Percentiles rank a stretch among this genome's conserved stretches.
phyloP scores from a whole-genome alignment of 2,797 vertebrate genomes.

The Sebastes itinus region DNA sequence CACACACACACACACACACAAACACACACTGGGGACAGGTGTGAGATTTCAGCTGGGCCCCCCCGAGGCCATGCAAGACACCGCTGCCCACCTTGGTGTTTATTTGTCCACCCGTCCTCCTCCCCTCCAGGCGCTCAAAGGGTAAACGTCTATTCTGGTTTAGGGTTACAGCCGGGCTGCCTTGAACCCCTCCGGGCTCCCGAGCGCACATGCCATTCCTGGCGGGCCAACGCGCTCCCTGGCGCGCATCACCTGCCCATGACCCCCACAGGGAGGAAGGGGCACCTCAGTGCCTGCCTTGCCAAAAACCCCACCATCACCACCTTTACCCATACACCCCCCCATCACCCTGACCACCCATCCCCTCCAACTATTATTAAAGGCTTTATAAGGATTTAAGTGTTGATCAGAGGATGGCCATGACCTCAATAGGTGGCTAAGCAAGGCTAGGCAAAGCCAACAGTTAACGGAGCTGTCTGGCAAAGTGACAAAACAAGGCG shows the following conservation, averaged over 20 bases:
- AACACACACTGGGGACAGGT: slow-evolving; percentile 81
- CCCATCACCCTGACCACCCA: slow-evolving; percentile 58
- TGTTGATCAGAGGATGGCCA: slow-evolving; percentile 65
- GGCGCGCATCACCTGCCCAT: slow-evolving; percentile 74
- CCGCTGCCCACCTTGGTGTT: slow-evolving; percentile 80
- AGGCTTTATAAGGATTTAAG: slow-evolving; percentile 81
- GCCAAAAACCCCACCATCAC: slow-evolving; percentile 42
- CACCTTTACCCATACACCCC: slow-evolving; percentile 10
- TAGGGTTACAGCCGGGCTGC: slow-evolving; percentile 82
- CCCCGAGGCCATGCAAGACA: slow-evolving; percentile 61
- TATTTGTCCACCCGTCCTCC: slow-evolving; percentile 76
- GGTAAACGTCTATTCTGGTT: slow-evolving; percentile 88
- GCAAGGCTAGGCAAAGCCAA: slow-evolving; percentile 68
- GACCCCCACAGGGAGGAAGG: slow-evolving; percentile 66
- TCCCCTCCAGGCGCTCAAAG: slow-evolving; percentile 80
- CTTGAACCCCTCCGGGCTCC: slow-evolving; percentile 81
- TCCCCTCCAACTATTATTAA: slow-evolving; percentile 63
- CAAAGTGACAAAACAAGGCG: slow-evolving; percentile 61
- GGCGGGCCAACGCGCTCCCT: slow-evolving; percentile 73
- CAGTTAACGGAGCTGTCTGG: slow-evolving; percentile 74
- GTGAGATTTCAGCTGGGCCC: slow-evolving; percentile 45
- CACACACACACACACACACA: not conserved
- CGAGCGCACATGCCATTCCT: slow-evolving; percentile 82
- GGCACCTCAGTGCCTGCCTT: slow-evolving; percentile 61
- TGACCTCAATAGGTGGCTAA: slow-evolving; percentile 69